phyloP scores from a whole-genome alignment of 2,797 vertebrate species.

The Fistularia commersonii region DNA sequence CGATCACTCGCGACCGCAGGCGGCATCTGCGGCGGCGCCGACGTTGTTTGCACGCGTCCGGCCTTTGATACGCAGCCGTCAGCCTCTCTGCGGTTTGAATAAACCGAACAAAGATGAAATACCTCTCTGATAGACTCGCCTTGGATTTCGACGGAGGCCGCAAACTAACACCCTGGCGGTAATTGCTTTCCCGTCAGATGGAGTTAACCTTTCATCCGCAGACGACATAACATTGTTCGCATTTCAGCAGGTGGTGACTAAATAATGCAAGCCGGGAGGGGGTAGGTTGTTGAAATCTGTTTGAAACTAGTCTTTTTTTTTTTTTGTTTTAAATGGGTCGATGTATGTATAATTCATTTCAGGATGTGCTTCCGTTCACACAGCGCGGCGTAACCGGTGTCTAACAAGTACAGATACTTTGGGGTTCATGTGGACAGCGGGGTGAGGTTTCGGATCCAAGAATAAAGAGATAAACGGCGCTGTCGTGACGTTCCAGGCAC shows the following conservation, averaged over 20 bases:
- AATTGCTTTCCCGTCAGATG: slow-evolving; percentile 10
- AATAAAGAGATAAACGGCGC: not conserved
- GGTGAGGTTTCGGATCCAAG: too few species aligned
- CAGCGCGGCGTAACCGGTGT: too few species aligned
- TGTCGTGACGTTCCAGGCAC: slow-evolving; percentile 72
- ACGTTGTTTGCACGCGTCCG: slow-evolving; percentile 35
- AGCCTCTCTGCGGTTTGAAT: slow-evolving; percentile 27
- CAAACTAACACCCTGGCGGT: slow-evolving; percentile 8
- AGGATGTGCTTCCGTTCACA: not conserved
- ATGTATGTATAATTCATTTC: not conserved
- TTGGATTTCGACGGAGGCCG: slow-evolving; percentile 11
- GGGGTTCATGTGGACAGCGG: too few species aligned
- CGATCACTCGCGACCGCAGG: slow-evolving; percentile 38
- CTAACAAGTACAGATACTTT: too few species aligned
- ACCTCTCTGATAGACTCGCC: slow-evolving; percentile 29
- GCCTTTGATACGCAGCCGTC: slow-evolving; percentile 55
- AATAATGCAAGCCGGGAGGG: slow-evolving; percentile 10
- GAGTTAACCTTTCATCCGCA: slow-evolving; percentile 17
- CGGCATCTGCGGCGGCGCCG: slow-evolving; percentile 38
- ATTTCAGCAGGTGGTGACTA: slow-evolving; percentile 5
- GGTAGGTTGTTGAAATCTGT: not conserved
- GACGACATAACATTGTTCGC: slow-evolving; percentile 13
- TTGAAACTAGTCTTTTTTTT: not conserved
- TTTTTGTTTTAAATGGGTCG: slow-evolving; percentile 7
- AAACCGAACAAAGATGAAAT: slow-evolving; percentile 41